A percentile compares a stretch with the other conserved stretches of the same genome.
Conservation (phyloP, 2,888 invertebrate genomes). For the Chironomus riparius region DNA sequence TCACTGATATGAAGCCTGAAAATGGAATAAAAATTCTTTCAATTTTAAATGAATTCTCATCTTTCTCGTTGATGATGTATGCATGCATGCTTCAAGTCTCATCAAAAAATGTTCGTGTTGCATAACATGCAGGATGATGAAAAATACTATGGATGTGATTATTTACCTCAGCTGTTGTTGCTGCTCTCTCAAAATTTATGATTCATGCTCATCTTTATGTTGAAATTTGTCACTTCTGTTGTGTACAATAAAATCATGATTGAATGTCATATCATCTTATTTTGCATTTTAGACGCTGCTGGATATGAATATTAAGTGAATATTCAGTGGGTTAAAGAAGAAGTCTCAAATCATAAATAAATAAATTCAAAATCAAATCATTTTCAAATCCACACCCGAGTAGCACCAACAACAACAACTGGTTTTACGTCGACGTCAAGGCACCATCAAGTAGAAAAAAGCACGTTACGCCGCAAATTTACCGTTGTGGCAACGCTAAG, state of each 20-base stretch:
- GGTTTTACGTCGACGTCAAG: too few relatives aligned
- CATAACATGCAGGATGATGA: slow-evolving; percentile 4
- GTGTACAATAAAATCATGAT: neutral
- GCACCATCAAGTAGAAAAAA: too few relatives aligned
- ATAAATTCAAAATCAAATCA: too few relatives aligned
- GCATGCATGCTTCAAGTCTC: neutral
- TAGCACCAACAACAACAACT: too few relatives aligned
- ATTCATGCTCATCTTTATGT: neutral
- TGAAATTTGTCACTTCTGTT: too few relatives aligned
- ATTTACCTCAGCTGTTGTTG: neutral
- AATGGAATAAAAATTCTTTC: slow-evolving; percentile 3
- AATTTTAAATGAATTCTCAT: neutral
- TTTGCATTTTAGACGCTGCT: too few relatives aligned
- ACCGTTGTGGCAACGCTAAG: too few relatives aligned
- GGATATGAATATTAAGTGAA: too few relatives aligned
- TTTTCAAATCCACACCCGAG: neutral
- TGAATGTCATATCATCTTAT: neutral
- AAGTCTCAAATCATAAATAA: too few relatives aligned
- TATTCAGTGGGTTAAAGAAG: too few relatives aligned
- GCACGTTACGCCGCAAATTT: too few relatives aligned
- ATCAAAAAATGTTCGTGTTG: neutral
- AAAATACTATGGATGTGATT: neutral
- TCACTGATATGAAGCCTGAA: slow-evolving; percentile 6
- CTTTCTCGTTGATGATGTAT: neutral
- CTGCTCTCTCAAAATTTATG: neutral